A percentile compares a stretch with the other conserved stretches of the same genome.
Conservation (phyloP, 2,113 vertebrate genomes). For the Ornithorhynchus anatinus region DNA sequence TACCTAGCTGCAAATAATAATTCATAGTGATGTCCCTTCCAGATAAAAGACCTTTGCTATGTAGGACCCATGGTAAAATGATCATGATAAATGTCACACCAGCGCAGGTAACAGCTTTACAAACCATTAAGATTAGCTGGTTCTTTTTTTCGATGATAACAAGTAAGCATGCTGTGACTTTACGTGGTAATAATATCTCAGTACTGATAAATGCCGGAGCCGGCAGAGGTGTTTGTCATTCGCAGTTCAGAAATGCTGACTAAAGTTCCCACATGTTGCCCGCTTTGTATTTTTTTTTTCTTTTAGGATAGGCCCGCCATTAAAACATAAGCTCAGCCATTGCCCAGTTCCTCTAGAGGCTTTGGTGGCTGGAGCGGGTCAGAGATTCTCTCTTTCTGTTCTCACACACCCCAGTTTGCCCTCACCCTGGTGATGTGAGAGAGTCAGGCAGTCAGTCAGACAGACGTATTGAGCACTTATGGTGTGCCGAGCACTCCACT, state of each 20-base stretch:
- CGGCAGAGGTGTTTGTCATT: conserved; percentile 83
- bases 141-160: conserved; percentile 81
- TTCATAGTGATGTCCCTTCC: conserved; percentile 96
- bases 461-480: no score
- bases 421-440: no score
- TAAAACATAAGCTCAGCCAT: conserved; percentile 48
- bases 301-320: conserved; percentile 64
- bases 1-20: conserved; percentile 98
- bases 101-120: conserved; percentile 98
- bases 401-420: no score
- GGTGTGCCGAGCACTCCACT: no score
- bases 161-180: conserved; percentile 79
- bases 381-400: no score
- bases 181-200: conserved; percentile 88
- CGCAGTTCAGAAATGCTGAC: conserved; percentile 82
- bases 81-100: conserved; percentile 95
- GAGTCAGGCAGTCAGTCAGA: no score
- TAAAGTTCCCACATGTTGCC: conserved; percentile 87
- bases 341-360: no score
- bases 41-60: conserved; percentile 93
- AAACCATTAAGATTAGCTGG: conserved; percentile 94
- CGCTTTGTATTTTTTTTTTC: conserved; percentile 67
- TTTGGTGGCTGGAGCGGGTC: no score
- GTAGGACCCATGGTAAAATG: conserved; percentile 87
- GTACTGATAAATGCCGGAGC: conserved; percentile 82